Percentiles rank a stretch among this genome's conserved stretches.
phyloP scores from a whole-genome alignment of 2,888 invertebrate genomes.

The Aleiodes alternator region DNA sequence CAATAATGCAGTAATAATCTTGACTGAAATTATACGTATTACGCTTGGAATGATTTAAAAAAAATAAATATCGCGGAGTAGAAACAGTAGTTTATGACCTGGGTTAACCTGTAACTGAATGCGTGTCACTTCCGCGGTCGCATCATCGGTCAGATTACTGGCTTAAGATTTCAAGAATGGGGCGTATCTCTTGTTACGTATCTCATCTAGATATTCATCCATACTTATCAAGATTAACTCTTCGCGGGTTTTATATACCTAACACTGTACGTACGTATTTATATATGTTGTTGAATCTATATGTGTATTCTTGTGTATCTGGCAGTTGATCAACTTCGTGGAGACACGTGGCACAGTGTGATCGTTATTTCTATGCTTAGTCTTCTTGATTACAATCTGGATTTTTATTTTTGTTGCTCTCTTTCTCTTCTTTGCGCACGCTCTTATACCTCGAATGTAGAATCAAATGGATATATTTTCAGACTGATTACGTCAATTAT shows the following conservation, averaged over 20 bases:
- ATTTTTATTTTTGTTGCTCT: constrained; percentile 36
- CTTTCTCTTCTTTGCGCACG: constrained; percentile 6
- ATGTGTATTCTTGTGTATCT: constrained; percentile 56
- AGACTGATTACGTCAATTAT: constrained; percentile 18
- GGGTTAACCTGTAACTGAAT: constrained; percentile 64
- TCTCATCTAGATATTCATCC: constrained; percentile 73
- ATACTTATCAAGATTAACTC: constrained; percentile 71
- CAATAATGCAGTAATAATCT: constrained; percentile 9
- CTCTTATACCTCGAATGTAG: background rate
- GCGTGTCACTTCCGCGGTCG: constrained; percentile 55
- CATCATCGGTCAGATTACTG: constrained; percentile 69
- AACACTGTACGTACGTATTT: constrained; percentile 44
- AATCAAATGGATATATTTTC: constrained; percentile 14
- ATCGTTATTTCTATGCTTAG: constrained; percentile 28
- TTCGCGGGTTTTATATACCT: constrained; percentile 49
- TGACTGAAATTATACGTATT: background rate
- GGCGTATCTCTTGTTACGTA: constrained; percentile 71
- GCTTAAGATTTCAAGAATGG: constrained; percentile 66
- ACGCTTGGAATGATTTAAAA: background rate
- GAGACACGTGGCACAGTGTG: constrained; percentile 58
- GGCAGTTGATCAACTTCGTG: constrained; percentile 63
- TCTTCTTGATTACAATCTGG: constrained; percentile 34
- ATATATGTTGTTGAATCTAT: constrained; percentile 7
- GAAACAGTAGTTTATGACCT: constrained; percentile 61
- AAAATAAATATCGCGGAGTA: background rate